phyloP scores from a whole-genome alignment of 53 echinoderm and acorn worm genomes.

The Luidia sarsii region DNA sequence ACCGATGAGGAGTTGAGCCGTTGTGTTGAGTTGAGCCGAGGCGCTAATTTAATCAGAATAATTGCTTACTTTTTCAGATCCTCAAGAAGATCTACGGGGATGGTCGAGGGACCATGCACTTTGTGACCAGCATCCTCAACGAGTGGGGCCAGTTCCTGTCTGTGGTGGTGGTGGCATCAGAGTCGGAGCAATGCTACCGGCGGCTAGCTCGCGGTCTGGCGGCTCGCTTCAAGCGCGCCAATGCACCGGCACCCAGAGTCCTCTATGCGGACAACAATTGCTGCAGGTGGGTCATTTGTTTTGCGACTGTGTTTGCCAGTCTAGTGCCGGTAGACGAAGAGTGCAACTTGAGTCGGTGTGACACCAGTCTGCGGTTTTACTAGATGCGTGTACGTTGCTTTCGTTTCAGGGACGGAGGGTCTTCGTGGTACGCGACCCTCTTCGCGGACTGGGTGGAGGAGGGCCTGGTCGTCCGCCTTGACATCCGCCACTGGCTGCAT shows the following conservation, averaged over 20 bases:
- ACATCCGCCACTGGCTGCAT: constrained; percentile 67
- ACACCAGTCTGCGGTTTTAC: not conserved
- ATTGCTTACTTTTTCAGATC: too few species aligned
- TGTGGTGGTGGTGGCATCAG: constrained; percentile 54
- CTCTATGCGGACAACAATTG: constrained; percentile 76
- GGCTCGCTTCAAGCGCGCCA: constrained; percentile 52
- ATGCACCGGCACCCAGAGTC: constrained; percentile 60
- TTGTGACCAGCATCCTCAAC: constrained; percentile 63
- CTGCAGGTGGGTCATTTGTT: constrained; percentile 52
- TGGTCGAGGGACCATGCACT: constrained; percentile 68
- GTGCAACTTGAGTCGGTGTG: not conserved
- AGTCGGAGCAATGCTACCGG: constrained; percentile 50
- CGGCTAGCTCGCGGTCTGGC: constrained; percentile 62
- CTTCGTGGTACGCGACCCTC: constrained; percentile 50
- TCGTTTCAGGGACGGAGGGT: constrained; percentile 55
- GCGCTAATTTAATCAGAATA: too few species aligned
- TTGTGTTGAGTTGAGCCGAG: too few species aligned
- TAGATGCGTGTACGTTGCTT: not conserved
- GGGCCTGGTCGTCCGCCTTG: constrained; percentile 67
- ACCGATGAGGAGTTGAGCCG: too few species aligned
- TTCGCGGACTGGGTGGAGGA: too few species aligned
- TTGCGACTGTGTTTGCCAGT: not conserved
- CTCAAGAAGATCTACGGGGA: constrained; percentile 73
- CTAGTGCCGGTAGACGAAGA: not conserved
- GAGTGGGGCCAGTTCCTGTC: constrained; percentile 77